Conservation (phyloP, 2,888 invertebrate species). For the Aspidapion aeneum region DNA sequence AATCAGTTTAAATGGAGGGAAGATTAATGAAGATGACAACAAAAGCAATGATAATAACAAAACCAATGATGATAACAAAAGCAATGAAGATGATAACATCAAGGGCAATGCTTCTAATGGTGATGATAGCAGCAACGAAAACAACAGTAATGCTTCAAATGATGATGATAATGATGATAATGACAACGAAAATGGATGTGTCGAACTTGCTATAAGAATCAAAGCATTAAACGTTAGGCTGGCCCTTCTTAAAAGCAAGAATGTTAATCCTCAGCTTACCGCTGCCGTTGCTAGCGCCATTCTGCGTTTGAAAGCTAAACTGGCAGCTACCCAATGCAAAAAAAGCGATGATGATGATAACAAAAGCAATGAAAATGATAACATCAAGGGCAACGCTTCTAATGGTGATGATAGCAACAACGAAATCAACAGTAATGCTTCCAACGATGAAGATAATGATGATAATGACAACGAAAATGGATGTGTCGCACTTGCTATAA, state of each 20-base stretch:
- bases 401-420: too few relatives aligned
- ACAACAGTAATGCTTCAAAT: background rate
- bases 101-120: too few relatives aligned
- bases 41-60: background rate
- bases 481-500: too few relatives aligned
- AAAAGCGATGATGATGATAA: background rate
- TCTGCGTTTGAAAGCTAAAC: background rate
- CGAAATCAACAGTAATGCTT: too few relatives aligned
- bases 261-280: background rate
- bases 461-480: too few relatives aligned
- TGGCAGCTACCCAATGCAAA: background rate
- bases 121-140: background rate
- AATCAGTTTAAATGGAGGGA: too few relatives aligned
- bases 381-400: too few relatives aligned
- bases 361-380: too few relatives aligned
- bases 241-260: background rate
- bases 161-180: background rate
- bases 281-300: background rate
- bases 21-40: background rate
- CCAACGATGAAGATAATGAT: too few relatives aligned
- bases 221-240: background rate
- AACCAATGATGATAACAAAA: background rate
- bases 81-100: background rate
- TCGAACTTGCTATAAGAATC: background rate
- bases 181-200: background rate